Conservation (phyloP, 1,140 invertebrate species). For the Anadara kagoshimensis region DNA sequence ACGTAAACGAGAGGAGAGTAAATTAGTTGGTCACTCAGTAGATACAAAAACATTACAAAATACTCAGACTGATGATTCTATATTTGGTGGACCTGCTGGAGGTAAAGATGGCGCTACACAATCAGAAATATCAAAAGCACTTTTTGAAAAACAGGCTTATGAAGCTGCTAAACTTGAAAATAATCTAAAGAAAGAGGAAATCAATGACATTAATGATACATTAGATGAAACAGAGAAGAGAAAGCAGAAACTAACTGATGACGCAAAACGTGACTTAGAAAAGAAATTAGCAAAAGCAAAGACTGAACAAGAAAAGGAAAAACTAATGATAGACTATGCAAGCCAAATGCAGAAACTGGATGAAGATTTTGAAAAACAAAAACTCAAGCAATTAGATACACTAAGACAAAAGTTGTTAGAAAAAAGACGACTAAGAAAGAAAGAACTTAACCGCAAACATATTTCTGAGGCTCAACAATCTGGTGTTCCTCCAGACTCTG, state of each 20-base stretch:
- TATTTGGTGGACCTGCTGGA: constrained; percentile 27
- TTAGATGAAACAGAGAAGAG: constrained; percentile 61
- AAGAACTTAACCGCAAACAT: constrained; percentile 64
- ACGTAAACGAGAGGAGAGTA: not conserved
- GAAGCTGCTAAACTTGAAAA: constrained; percentile 68
- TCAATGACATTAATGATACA: constrained; percentile 57
- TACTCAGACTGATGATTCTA: not conserved
- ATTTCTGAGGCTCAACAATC: constrained; percentile 59
- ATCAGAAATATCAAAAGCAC: constrained; percentile 50
- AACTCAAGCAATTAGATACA: constrained; percentile 59
- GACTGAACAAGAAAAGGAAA: constrained; percentile 62
- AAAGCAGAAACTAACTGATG: constrained; percentile 54
- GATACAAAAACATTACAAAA: no score
- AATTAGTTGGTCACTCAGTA: no score
- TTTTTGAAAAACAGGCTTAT: constrained; percentile 71
- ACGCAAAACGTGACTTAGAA: constrained; percentile 55
- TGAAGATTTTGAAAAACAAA: constrained; percentile 67
- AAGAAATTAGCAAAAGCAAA: constrained; percentile 57
- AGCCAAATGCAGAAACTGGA: constrained; percentile 62
- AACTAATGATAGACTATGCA: constrained; percentile 65
- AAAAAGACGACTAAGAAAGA: constrained; percentile 59
- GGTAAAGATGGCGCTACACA: constrained; percentile 24
- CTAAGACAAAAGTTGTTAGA: constrained; percentile 62
- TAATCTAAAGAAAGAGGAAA: constrained; percentile 63
- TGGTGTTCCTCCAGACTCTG: constrained; percentile 56